Percentiles rank a stretch among this genome's conserved stretches.
Evolutionary conservation across 2,888 invertebrate genomes (phyloP).

Genomic region (Epinotia ramella): DNA sequence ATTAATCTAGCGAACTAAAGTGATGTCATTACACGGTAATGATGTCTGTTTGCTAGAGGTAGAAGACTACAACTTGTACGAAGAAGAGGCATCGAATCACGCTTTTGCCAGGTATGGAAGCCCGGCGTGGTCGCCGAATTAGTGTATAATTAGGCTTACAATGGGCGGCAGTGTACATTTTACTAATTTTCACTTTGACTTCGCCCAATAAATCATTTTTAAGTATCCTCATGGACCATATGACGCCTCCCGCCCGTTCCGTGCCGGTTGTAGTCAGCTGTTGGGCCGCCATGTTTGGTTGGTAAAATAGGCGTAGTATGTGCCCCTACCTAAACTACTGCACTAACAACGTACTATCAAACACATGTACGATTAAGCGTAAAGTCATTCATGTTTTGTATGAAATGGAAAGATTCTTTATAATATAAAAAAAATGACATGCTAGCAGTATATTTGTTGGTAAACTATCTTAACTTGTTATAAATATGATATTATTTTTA

Average conservation of each 20-base stretch:
- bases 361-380: constrained; percentile 63
- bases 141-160: constrained; percentile 49
- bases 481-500: constrained; percentile 23
- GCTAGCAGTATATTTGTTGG: constrained; percentile 17
- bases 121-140: constrained; percentile 79
- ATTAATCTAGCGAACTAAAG: constrained; percentile 65
- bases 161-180: constrained; percentile 30
- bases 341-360: constrained; percentile 63
- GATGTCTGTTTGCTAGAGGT: constrained; percentile 84
- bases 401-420: constrained; percentile 28
- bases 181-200: constrained; percentile 27
- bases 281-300: constrained; percentile 85
- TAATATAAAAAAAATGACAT: not conserved
- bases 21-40: constrained; percentile 85
- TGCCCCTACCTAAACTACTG: constrained; percentile 62
- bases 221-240: constrained; percentile 58
- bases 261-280: constrained; percentile 82
- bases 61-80: constrained; percentile 84
- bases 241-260: constrained; percentile 78
- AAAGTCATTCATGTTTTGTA: constrained; percentile 63
- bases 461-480: constrained; percentile 14
- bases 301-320: constrained; percentile 83
- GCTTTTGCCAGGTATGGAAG: constrained; percentile 81
- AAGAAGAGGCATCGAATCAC: constrained; percentile 84
- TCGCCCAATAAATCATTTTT: constrained; percentile 48